Conservation (phyloP, 1,140 invertebrate species). For the Chironomus striatipennis region DNA sequence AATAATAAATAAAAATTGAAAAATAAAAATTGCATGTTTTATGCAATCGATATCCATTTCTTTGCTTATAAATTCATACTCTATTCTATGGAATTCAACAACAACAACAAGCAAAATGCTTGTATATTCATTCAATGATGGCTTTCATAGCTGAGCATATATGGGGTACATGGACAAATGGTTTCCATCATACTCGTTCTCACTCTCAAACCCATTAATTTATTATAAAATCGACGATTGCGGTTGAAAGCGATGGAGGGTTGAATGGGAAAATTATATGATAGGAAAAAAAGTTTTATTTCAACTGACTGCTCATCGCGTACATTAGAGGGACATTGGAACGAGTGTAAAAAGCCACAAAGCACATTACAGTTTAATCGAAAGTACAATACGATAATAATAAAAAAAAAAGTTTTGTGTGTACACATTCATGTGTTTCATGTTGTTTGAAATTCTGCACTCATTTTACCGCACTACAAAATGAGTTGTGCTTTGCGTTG, state of each 20-base stretch:
- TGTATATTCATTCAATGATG: too few relatives aligned
- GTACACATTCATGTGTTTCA: neutral
- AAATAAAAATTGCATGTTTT: neutral
- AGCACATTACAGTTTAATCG: conserved; percentile 21
- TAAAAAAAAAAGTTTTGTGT: too few relatives aligned
- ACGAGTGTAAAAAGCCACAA: conserved; percentile 13
- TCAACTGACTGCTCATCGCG: neutral
- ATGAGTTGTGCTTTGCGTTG: neutral
- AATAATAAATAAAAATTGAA: too few relatives aligned
- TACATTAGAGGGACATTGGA: neutral
- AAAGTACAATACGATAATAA: neutral
- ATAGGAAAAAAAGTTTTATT: neutral
- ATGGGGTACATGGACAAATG: neutral
- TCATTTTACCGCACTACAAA: conserved; percentile 17
- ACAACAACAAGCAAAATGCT: neutral
- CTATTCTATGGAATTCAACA: neutral
- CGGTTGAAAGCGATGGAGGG: neutral
- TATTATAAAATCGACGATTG: conserved; percentile 14
- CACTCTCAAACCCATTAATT: neutral
- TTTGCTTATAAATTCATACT: neutral
- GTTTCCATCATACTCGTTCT: neutral
- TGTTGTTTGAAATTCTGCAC: neutral
- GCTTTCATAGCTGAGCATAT: neutral
- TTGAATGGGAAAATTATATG: neutral
- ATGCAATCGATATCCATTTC: neutral